Conservation (phyloP, 2,113 vertebrate species). For the Cranoglanis bouderius region DNA sequence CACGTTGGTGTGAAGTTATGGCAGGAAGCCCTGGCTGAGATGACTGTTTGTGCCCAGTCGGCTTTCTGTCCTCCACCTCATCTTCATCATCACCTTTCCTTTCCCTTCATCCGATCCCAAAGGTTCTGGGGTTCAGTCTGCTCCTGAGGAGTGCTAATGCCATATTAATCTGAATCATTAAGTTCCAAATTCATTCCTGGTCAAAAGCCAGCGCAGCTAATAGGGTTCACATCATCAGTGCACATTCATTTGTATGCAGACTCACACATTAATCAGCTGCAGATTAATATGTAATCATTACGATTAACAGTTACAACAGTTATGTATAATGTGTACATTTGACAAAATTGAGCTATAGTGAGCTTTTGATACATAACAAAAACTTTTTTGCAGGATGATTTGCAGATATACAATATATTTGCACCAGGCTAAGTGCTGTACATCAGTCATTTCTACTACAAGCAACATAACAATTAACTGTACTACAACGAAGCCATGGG, state of each 20-base stretch:
- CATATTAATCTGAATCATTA: conserved; percentile 8
- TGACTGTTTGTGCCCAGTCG: neutral
- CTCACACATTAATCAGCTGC: neutral
- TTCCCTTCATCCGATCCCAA: neutral
- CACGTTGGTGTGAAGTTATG: conserved; percentile 9
- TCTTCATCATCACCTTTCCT: neutral
- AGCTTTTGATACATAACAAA: neutral
- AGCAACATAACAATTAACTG: neutral
- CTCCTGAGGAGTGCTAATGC: conserved; percentile 5
- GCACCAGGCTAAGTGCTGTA: neutral
- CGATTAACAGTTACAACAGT: neutral
- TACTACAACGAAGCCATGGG: neutral
- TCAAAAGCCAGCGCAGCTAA: neutral
- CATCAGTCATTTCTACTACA: neutral
- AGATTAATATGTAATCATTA: neutral
- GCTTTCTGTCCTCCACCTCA: neutral
- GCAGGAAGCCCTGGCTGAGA: conserved; percentile 1
- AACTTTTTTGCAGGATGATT: neutral
- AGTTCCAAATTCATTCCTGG: neutral
- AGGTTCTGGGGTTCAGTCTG: neutral
- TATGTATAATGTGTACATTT: neutral
- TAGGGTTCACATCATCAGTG: neutral
- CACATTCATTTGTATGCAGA: neutral
- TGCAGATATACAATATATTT: neutral
- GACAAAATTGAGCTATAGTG: neutral